Evolutionary conservation across 2,113 vertebrate species (phyloP).

Genomic region (Protobothrops mucrosquamatus): DNA sequence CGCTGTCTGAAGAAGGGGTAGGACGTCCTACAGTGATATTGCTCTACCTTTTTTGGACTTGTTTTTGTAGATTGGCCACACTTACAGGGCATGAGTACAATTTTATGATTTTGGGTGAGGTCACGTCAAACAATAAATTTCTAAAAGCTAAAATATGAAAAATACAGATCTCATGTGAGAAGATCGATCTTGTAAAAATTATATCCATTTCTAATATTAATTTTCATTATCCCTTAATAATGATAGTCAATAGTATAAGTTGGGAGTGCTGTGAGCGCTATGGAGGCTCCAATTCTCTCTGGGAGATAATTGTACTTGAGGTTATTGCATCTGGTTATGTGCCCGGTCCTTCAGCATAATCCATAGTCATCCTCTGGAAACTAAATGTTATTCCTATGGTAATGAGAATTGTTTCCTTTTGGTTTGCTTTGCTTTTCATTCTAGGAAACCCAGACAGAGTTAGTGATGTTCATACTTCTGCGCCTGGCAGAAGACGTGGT

Average conservation of each 20-base stretch:
- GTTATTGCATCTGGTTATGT: background rate
- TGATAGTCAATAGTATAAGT: background rate
- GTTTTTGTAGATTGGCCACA: background rate
- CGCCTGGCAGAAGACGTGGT: slow-evolving; percentile 95
- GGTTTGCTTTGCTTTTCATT: slow-evolving; percentile 11
- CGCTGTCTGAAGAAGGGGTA: slow-evolving; percentile 88
- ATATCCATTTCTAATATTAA: background rate
- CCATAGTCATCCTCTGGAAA: background rate
- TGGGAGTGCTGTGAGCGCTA: background rate
- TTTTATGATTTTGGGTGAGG: background rate
- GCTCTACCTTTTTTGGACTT: background rate
- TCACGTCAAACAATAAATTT: background rate
- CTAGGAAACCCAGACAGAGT: slow-evolving; percentile 93
- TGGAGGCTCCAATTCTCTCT: background rate
- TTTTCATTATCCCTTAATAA: background rate
- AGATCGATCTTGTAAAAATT: background rate
- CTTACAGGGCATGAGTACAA: background rate
- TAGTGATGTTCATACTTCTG: slow-evolving; percentile 96
- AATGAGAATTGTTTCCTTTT: slow-evolving; percentile 40
- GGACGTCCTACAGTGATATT: slow-evolving; percentile 29
- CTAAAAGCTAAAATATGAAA: background rate
- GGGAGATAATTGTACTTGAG: background rate
- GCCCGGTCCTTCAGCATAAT: background rate
- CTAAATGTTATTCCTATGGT: slow-evolving; percentile 22
- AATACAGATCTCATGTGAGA: background rate